phyloP scores from a whole-genome alignment of 2,113 vertebrate genomes.

The Elaphurus davidianus region DNA sequence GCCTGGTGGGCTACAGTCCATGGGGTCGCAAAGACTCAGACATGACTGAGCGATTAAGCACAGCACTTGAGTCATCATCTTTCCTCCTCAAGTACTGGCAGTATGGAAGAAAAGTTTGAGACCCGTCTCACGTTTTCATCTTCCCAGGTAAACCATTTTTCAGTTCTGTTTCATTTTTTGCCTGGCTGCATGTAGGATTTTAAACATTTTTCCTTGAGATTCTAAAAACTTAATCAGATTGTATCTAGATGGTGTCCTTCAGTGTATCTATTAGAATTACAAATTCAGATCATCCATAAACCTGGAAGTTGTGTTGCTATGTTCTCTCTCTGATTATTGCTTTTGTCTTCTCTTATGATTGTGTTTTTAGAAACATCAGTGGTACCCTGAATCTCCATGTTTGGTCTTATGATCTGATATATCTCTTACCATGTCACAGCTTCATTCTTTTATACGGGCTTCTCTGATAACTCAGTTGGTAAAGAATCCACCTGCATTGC shows the following conservation, averaged over 20 bases:
- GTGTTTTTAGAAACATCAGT: not conserved
- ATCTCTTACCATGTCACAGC: not conserved
- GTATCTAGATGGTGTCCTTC: not conserved
- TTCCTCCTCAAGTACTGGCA: not conserved
- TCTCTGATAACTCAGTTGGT: not conserved
- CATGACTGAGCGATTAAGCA: not conserved
- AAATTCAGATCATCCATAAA: not conserved
- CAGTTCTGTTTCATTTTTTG: not conserved
- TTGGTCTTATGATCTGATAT: not conserved
- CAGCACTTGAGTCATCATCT: not conserved
- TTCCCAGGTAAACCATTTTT: not conserved
- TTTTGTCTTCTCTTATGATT: not conserved
- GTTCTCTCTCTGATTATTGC: not conserved
- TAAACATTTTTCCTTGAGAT: not conserved
- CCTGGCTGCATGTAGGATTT: not conserved
- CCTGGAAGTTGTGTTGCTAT: not conserved
- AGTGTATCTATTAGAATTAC: not conserved
- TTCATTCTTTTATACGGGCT: not conserved
- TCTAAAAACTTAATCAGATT: not conserved
- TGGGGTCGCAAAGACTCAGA: not conserved
- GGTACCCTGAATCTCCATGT: not conserved
- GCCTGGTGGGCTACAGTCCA: not conserved
- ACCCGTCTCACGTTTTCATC: not conserved
- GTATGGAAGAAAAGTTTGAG: not conserved
- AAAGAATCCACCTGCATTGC: not conserved